Conservation (phyloP, 2,113 vertebrate species). For the Coracopsis vasa region DNA sequence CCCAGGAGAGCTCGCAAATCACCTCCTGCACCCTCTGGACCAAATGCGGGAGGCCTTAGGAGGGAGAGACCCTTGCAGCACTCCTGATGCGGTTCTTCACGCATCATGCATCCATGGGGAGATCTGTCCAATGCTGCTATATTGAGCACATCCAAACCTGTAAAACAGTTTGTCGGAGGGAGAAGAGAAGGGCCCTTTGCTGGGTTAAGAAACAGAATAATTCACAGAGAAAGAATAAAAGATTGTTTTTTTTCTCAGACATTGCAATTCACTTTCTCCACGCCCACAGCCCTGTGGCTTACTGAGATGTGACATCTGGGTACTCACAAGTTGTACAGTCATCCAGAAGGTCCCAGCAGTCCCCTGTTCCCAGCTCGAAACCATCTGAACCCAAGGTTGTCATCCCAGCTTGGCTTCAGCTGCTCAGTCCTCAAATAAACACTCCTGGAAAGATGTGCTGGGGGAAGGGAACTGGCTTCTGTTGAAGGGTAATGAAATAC, state of each 20-base stretch:
- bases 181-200: background rate
- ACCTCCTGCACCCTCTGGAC: background rate
- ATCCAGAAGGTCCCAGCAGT: background rate
- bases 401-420: background rate
- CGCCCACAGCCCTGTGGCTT: background rate
- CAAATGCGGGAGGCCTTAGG: rapidly evolving
- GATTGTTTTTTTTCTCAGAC: background rate
- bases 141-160: background rate
- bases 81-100: rapidly evolving
- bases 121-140: rapidly evolving
- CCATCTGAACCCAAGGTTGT: background rate
- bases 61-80: rapidly evolving
- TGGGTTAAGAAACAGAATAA: background rate
- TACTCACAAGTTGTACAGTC: background rate
- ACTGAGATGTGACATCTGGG: background rate
- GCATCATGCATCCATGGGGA: rapidly evolving
- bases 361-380: background rate
- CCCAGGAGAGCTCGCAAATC: background rate
- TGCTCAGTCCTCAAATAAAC: background rate
- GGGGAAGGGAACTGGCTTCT: background rate
- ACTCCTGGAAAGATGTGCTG: rapidly evolving
- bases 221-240: background rate
- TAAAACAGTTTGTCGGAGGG: rapidly evolving
- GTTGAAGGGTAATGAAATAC: rapidly evolving
- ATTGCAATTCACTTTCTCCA: background rate